Base-by-base conservation (phyloP, 1,140 invertebrate genomes). In the Chironomus tepperi region DNA sequence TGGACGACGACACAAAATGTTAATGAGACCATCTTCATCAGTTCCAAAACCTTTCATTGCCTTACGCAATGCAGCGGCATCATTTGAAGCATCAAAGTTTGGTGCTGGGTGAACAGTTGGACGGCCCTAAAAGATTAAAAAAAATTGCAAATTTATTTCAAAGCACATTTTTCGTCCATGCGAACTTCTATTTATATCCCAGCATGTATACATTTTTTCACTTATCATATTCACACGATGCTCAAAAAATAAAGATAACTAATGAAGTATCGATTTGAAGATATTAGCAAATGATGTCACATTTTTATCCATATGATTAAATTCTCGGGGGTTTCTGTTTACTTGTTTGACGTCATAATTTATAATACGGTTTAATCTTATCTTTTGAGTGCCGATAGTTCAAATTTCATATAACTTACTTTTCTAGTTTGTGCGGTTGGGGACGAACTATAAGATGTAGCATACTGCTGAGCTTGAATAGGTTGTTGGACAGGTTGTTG, bases 31-130 rank as follows among this genome's bases (percentile, higher is more conserved):
- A 9, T 82, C 76, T 77, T 89, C 88, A 76, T 89, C 85, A 0
- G 88, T 89, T 34, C 88, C 88, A 74, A 86, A 77, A 34, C 93
- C 93, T 84, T 94, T 92, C 91, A 96, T 95, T 10, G 94, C 93
- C 79, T 93, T 92, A 64, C 92, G 86, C 12, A 97, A 83, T 7
- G 86, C 85, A 83, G 92, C 89, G 0, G 94, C 93, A 86, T 96
- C 94, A 70, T 83, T 83, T 64, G 87, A 86, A 0, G 91, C 83
- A 82, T 93, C 86, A 78, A 93, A 92, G 18, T 83, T 81, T 42
- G 82, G 80, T 24, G 83, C 84, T 34, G 89, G 85, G 19, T 83
- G 77, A n/a, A 93, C 84, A 7, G 89, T 91, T 64, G 90, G 89
- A 16, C 85, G 86, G 19, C 84, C 81, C 87, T 89, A 76, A 9